Conservation (phyloP, 2,888 invertebrate species). For the Scotopteryx bipunctaria region DNA sequence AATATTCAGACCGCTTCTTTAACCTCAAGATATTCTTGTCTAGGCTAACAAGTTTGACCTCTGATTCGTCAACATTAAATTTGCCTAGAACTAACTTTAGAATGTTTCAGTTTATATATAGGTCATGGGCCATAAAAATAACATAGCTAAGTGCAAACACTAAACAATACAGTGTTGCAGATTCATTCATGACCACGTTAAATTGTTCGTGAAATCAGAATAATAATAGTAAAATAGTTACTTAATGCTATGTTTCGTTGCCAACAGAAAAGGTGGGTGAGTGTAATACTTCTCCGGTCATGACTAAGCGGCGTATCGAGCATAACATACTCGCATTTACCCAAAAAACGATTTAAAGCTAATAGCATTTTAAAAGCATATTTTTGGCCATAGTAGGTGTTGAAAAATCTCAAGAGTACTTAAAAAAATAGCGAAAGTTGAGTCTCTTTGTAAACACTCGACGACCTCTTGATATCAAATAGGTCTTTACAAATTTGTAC, state of each 20-base stretch:
- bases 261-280: constrained; percentile 19
- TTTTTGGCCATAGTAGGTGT: background rate
- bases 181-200: constrained; percentile 33
- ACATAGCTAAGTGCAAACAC: constrained; percentile 9
- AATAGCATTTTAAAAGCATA: background rate
- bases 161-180: constrained; percentile 25
- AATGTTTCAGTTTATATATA: constrained; percentile 12
- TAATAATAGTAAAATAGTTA: constrained; percentile 11
- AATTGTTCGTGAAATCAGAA: constrained; percentile 41
- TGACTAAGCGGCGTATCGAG: constrained; percentile 1
- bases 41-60: constrained; percentile 13
- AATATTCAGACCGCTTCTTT: too few relatives aligned
- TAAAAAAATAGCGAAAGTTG: constrained; percentile 5
- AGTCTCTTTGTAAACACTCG: constrained; percentile 6
- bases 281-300: constrained; percentile 18
- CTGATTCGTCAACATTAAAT: constrained; percentile 16
- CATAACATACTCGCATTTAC: background rate
- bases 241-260: constrained; percentile 23
- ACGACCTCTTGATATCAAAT: constrained; percentile 15
- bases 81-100: background rate
- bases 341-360: too few relatives aligned
- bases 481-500: constrained; percentile 12
- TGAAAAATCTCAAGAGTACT: constrained; percentile 3
- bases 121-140: constrained; percentile 22
- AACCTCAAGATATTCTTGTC: background rate